A percentile compares a stretch with the other conserved stretches of the same genome.
Evolutionary conservation across 2,888 invertebrate species (phyloP).

Genomic region (Agrochola macilenta): DNA sequence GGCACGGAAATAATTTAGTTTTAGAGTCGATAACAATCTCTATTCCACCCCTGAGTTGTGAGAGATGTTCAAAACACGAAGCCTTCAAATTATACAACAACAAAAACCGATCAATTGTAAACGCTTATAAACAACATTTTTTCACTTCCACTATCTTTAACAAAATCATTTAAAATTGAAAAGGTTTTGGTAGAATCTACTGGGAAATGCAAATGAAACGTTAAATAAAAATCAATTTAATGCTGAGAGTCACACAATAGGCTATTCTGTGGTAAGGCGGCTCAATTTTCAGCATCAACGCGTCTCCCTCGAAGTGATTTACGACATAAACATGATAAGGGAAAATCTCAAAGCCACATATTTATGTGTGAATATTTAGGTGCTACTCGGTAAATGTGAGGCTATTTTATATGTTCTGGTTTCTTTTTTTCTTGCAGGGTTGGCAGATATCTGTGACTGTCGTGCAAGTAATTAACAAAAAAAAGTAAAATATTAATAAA

Average conservation of each 20-base stretch:
- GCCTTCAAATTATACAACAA: too few species aligned
- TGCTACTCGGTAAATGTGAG: constrained; percentile 24
- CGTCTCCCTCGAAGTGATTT: constrained; percentile 44
- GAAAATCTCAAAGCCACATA: constrained; percentile 41
- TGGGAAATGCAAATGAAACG: constrained; percentile 25
- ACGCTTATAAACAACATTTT: background rate
- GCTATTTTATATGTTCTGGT: constrained; percentile 27
- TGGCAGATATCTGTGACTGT: background rate
- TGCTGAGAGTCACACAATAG: constrained; percentile 39
- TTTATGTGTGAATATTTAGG: constrained; percentile 41
- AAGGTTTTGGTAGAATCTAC: background rate
- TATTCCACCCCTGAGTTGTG: background rate
- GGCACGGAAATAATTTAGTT: background rate
- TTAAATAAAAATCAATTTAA: constrained; percentile 54
- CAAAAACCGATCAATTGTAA: constrained; percentile 14
- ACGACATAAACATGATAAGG: constrained; percentile 60
- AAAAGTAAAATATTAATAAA: background rate
- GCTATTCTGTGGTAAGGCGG: constrained; percentile 42
- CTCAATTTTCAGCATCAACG: constrained; percentile 59
- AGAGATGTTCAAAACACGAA: too few species aligned
- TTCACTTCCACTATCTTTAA: constrained; percentile 13
- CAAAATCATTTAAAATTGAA: constrained; percentile 6
- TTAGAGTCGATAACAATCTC: constrained; percentile 22
- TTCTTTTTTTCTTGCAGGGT: background rate
- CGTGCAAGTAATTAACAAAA: background rate